A percentile compares a stretch with the other conserved stretches of the same genome.
Evolutionary conservation across 1,140 invertebrate genomes (phyloP).

Genomic region (Armadillidium nasatum): DNA sequence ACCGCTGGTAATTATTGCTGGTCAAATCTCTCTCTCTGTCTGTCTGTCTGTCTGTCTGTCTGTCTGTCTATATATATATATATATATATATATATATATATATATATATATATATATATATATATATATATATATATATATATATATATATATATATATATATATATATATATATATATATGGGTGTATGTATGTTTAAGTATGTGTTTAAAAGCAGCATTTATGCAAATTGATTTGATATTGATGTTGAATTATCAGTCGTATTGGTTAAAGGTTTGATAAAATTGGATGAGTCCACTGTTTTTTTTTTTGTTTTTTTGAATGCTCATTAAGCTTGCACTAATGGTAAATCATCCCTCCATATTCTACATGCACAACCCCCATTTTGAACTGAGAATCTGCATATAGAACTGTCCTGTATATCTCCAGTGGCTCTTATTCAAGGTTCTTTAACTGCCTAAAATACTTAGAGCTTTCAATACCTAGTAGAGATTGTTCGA

Average conservation of each 20-base stretch:
- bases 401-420: background rate
- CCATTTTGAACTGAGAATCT: background rate
- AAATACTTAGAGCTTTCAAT: background rate
- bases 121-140: constrained; percentile 2
- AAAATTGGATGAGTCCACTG: no score
- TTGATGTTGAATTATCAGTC: no score
- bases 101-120: background rate
- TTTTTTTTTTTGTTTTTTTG: no score
- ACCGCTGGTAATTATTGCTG: no score
- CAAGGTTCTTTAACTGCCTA: background rate
- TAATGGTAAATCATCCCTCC: background rate
- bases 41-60: no score
- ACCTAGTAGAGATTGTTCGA: background rate
- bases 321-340: no score
- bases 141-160: constrained; percentile 4
- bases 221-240: background rate
- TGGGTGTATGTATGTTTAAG: background rate
- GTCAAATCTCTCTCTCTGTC: no score
- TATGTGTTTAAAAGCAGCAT: background rate
- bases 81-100: constrained; percentile 4
- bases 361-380: background rate
- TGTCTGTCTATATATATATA: no score
- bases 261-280: no score
- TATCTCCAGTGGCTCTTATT: background rate
- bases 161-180: constrained; percentile 15